Conservation (phyloP, 2,888 invertebrate species). For the Limenitis camilla region DNA sequence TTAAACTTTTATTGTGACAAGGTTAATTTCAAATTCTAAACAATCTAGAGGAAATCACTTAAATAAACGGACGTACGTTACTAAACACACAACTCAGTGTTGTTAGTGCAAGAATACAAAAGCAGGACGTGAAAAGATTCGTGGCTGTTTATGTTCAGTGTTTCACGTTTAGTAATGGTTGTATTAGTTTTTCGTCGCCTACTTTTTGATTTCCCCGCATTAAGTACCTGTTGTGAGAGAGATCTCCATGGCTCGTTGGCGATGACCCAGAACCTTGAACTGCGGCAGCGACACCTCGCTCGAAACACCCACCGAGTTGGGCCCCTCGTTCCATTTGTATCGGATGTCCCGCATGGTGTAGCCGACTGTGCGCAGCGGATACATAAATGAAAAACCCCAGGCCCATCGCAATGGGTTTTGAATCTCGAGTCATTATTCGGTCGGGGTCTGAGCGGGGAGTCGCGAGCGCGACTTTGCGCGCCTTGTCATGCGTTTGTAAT, state of each 20-base stretch:
- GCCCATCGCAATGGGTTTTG: conserved; percentile 74
- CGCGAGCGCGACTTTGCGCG: conserved; percentile 58
- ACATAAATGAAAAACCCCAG: conserved; percentile 71
- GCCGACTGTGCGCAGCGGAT: conserved; percentile 86
- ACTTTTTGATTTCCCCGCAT: conserved; percentile 46
- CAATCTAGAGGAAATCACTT: conserved; percentile 7
- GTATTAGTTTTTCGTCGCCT: conserved; percentile 27
- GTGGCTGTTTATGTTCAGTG: conserved; percentile 68
- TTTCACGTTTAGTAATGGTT: conserved; percentile 52
- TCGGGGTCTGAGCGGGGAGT: conserved; percentile 60
- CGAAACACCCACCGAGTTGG: conserved; percentile 95
- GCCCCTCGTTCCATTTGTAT: conserved; percentile 97
- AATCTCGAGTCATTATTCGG: conserved; percentile 63
- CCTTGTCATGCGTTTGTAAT: conserved; percentile 62
- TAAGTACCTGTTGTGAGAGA: conserved; percentile 94
- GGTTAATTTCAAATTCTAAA: neutral
- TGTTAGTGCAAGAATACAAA: conserved; percentile 68
- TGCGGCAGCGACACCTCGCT: conserved; percentile 97
- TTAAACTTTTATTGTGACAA: neutral
- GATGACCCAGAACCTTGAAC: conserved; percentile 98
- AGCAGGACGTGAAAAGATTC: conserved; percentile 71
- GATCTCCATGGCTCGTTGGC: conserved; percentile 96
- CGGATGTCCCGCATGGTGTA: conserved; percentile 98
- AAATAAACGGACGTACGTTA: conserved; percentile 20
- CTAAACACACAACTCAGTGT: conserved; percentile 63